These are phyloP conservation scores for Phyllostomus discolor DNA, from an alignment of 2,113 vertebrate species.

Conservation along the genomic window DNA sequence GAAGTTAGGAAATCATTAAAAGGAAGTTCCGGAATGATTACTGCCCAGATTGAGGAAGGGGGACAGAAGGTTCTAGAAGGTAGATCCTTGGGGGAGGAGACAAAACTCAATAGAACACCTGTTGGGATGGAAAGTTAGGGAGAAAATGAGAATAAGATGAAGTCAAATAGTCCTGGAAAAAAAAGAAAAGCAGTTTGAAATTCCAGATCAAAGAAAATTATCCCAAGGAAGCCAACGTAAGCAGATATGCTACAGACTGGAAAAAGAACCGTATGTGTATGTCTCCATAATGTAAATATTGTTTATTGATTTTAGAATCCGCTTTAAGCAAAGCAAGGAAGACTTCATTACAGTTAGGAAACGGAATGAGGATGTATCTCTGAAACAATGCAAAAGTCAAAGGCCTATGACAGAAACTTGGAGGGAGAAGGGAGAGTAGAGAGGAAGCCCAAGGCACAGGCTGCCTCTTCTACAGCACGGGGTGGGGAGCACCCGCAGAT, in stretches of 20 bases:
- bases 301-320: neutral
- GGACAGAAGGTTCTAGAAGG: neutral
- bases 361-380: neutral
- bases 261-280: neutral
- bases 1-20: neutral
- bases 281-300: neutral
- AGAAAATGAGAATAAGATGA: neutral
- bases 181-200: neutral
- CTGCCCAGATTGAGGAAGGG: neutral
- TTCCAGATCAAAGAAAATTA: neutral
- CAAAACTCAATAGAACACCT: neutral
- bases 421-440: neutral
- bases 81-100: neutral
- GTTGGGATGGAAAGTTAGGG: neutral
- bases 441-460: neutral
- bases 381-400: neutral
- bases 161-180: neutral
- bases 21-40: neutral
- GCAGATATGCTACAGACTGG: neutral
- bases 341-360: neutral
- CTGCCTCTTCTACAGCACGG: neutral
- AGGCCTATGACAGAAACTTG: neutral
- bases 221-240: neutral
- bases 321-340: neutral
- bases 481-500: fast-evolving